Conservation (phyloP, 2,888 invertebrate genomes). For the Eupithecia subfuscata region DNA sequence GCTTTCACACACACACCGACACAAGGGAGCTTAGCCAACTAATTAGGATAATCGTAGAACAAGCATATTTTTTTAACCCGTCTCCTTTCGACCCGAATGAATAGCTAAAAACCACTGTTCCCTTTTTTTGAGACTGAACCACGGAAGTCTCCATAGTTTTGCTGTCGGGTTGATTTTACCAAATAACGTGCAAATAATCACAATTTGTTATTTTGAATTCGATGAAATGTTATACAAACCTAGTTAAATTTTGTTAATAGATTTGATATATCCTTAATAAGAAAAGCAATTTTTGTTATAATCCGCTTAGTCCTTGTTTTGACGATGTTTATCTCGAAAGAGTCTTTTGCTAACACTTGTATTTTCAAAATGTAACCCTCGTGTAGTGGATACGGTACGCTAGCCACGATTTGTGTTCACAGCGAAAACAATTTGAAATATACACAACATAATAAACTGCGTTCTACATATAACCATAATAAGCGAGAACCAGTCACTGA, state of each 20-base stretch:
- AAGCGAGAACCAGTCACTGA: conserved; percentile 57
- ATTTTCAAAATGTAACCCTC: conserved; percentile 66
- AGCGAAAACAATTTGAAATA: conserved; percentile 72
- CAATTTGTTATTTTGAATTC: not conserved
- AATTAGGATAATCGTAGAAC: conserved; percentile 64
- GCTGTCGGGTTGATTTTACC: not conserved
- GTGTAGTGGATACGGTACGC: conserved; percentile 71
- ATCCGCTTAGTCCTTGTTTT: conserved; percentile 57
- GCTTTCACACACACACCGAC: conserved; percentile 84
- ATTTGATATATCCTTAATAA: conserved; percentile 1
- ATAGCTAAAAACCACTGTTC: conserved; percentile 56
- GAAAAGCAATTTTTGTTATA: conserved; percentile 56
- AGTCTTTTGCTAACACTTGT: conserved; percentile 68
- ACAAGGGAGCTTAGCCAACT: conserved; percentile 73
- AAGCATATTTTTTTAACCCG: conserved; percentile 59
- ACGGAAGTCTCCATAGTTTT: not conserved
- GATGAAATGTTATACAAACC: conserved; percentile 6
- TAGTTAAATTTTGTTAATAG: conserved; percentile 3
- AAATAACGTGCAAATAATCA: not conserved
- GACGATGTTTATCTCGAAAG: conserved; percentile 63
- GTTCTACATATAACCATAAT: conserved; percentile 59
- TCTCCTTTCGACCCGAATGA: conserved; percentile 46
- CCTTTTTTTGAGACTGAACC: conserved; percentile 47
- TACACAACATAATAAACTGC: conserved; percentile 73
- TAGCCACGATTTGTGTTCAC: conserved; percentile 83